Base-by-base conservation (phyloP, 1,140 invertebrate genomes). In the Temnothorax nylanderi region DNA sequence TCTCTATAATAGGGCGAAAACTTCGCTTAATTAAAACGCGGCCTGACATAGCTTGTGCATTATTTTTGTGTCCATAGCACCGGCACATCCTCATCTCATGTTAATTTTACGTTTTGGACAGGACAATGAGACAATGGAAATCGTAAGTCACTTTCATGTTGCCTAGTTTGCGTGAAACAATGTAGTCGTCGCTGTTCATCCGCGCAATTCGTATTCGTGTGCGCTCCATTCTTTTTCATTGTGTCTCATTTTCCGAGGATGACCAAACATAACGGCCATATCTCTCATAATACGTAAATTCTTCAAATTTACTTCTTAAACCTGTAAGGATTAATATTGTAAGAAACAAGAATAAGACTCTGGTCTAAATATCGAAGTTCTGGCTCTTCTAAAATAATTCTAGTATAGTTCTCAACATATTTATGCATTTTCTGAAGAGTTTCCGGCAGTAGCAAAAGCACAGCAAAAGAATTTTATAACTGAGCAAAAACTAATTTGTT, bases 71-170 rank as follows among this genome's bases (percentile, higher is more conserved):
- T 58, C 1, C n/a, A 64, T 16, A 71, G 11, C 21, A 54, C 60
- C 2, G 47, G 54, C 37, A 56, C 16, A 18, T 62, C 21, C n/a
- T 82, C 78, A 67, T 71, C 49, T 72, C 78, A 13, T 82, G 78
- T 71, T 82, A 72, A 82, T 82, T 82, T 82, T 71, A 71, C 65
- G 10, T 56, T 21, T 21, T 69, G 65, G 37, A 58, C 51, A 32
- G 64, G 51, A 82, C 78, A 82, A 72, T 82, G 65, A 37, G 65
- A 26, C 26, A 26, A 37, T 72, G 65, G 26, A 82, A 82, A 82
- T 82, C 78, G 65, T 82, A 82, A 82, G 65, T 82, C 49, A 82
- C 78, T 56, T 81, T 81, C 78, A 56, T 69, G 51, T 71, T 67
- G 26, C 32, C 60, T 34, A n/a, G 21, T 51, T 72, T 32, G 37